Evolutionary conservation across 1,140 invertebrate species (phyloP).

Genomic region (Araneus ventricosus): DNA sequence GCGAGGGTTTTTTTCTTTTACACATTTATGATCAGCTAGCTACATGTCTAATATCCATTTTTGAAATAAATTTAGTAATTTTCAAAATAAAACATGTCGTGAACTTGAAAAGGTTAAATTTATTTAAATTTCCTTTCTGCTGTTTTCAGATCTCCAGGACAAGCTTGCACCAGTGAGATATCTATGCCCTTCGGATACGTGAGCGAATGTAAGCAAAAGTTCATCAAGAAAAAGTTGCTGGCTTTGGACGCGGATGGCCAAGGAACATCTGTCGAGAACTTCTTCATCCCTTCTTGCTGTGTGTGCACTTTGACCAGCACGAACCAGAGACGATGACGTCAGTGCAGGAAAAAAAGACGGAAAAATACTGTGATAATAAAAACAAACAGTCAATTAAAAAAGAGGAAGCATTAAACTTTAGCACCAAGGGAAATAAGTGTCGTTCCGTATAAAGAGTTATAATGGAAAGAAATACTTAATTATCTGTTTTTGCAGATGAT

Average conservation of each 20-base stretch:
- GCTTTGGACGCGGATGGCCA: slow-evolving; percentile 90
- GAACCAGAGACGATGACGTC: slow-evolving; percentile 28
- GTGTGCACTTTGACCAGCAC: slow-evolving; percentile 81
- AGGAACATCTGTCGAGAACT: slow-evolving; percentile 90
- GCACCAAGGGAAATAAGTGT: background rate
- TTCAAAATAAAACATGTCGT: too few relatives aligned
- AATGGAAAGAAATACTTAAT: too few relatives aligned
- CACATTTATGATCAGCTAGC: too few relatives aligned
- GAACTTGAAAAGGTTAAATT: too few relatives aligned
- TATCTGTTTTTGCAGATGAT: too few relatives aligned
- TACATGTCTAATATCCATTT: too few relatives aligned
- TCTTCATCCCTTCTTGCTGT: slow-evolving; percentile 96
- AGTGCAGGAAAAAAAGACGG: background rate
- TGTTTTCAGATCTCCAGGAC: slow-evolving; percentile 75
- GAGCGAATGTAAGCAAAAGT: slow-evolving; percentile 93
- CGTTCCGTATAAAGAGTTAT: too few relatives aligned
- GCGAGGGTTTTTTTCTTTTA: too few relatives aligned
- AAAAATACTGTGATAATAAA: slow-evolving; percentile 23
- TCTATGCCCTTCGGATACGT: slow-evolving; percentile 87
- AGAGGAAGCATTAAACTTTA: background rate
- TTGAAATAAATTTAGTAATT: too few relatives aligned
- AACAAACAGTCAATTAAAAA: background rate
- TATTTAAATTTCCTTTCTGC: background rate
- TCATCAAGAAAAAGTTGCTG: slow-evolving; percentile 92
- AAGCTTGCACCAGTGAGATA: slow-evolving; percentile 76